Base-by-base conservation (phyloP, 2,113 vertebrate genomes). In the Cepphus grylle region DNA sequence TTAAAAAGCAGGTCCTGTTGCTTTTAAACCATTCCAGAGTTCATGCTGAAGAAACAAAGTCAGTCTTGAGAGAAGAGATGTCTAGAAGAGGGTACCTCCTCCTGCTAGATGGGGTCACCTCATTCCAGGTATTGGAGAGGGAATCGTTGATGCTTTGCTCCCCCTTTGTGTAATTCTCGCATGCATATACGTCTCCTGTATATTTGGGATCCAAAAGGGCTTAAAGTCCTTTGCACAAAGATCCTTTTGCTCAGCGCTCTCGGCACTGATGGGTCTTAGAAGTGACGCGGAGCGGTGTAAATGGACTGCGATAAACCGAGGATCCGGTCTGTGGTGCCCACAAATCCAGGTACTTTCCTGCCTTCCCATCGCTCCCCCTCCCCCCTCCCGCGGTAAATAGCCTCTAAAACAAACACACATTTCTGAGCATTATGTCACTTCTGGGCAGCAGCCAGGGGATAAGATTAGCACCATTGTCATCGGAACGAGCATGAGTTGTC, bases 381-480 rank as follows among this genome's bases (percentile, higher is more conserved):
- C 78, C 74, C 65, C 29, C 91, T 84, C 77, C 78, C 15, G 50
- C 1, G 6, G 85, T 93, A 94, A 94, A 96, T 32, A 93, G 52
- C 90, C 80, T 94, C 71, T 94, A 70, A 94, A 91, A 40, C 77
- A 96, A 96, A 89, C 77, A 76, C 77, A 26, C 74, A 42, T 93
- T 96, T 96, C 90, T 65, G 55, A 95, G 90, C 63, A 65, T 94
- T 82, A 97, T 97, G 88, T 94, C 91, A 94, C 63, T 81, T 84
- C 90, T 95, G 96, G 95, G 88, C 65, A 86, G 91, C 72, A 94
- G 96, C 96, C 97, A 96, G 92, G 73, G 90, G 88, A 96, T 97
- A 96, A 97, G 86, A 97, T 90, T 88, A 93, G 88, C 80, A 94
- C 96, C 94, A 93, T 93, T 95, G 96, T 97, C 96, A 96, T 84